Evolutionary conservation across 2,888 invertebrate species (phyloP).

Genomic region (Atrina japonica): DNA sequence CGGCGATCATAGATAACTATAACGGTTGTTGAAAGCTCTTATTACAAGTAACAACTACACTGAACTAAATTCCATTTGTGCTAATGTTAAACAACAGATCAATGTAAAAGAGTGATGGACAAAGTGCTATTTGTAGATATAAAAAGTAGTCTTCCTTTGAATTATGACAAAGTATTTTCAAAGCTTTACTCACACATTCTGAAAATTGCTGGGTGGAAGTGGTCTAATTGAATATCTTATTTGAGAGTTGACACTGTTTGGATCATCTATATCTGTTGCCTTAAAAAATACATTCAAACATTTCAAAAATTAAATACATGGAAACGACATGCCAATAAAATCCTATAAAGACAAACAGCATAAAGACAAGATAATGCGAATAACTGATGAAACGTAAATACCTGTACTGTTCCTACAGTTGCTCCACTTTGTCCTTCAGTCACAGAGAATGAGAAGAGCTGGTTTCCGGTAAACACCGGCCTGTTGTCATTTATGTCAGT

Average conservation of each 20-base stretch:
- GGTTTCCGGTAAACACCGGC: slow-evolving; percentile 55
- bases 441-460: slow-evolving; percentile 54
- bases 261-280: slow-evolving; percentile 59
- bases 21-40: too few species aligned
- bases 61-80: not conserved
- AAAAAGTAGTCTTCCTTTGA: too few species aligned
- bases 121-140: too few species aligned
- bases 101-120: too few species aligned
- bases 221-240: slow-evolving; percentile 47
- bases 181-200: slow-evolving; percentile 26
- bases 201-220: slow-evolving; percentile 16
- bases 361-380: too few species aligned
- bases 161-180: too few species aligned
- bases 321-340: too few species aligned
- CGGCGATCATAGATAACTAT: too few species aligned
- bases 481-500: slow-evolving; percentile 68
- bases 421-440: slow-evolving; percentile 51
- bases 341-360: too few species aligned
- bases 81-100: too few species aligned
- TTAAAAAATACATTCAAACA: slow-evolving; percentile 29
- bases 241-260: slow-evolving; percentile 53
- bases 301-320: too few species aligned
- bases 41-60: not conserved
- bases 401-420: slow-evolving; percentile 59
- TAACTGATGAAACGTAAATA: too few species aligned